phyloP scores from a whole-genome alignment of 2,113 vertebrate species.

The Nematolebias whitei region DNA sequence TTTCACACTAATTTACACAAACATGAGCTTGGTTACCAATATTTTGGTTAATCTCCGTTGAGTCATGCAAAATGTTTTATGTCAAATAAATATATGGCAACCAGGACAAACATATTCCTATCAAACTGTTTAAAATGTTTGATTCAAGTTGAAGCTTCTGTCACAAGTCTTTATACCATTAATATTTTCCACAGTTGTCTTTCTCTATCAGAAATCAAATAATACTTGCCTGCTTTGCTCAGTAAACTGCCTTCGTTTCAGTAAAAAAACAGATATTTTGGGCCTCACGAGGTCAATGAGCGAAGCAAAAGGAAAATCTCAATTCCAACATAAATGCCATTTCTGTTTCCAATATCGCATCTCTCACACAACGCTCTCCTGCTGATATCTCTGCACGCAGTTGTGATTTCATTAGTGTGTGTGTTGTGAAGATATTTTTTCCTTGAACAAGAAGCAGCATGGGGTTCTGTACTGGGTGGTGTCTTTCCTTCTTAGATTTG shows the following conservation, averaged over 20 bases:
- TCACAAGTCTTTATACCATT: slow-evolving; percentile 1
- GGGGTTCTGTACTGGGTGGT: slow-evolving; percentile 39
- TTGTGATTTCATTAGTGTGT: slow-evolving; percentile 59
- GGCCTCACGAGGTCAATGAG: slow-evolving; percentile 6
- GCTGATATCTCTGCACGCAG: slow-evolving; percentile 55
- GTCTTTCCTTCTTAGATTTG: slow-evolving; percentile 46
- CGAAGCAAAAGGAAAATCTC: slow-evolving; percentile 38
- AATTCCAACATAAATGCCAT: slow-evolving; percentile 44
- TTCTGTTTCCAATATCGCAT: slow-evolving; percentile 57
- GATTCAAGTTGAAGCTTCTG: slow-evolving; percentile 6
- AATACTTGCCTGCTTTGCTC: slow-evolving; percentile 36
- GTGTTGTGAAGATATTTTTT: slow-evolving; percentile 35
- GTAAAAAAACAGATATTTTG: slow-evolving; percentile 42
- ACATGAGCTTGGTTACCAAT: slow-evolving; percentile 2
- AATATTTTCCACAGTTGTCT: slow-evolving; percentile 7
- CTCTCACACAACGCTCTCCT: slow-evolving; percentile 37
- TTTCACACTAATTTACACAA: background rate
- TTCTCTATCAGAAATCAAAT: slow-evolving; percentile 48
- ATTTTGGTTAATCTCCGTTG: background rate
- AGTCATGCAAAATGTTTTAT: slow-evolving; percentile 17
- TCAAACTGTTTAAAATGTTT: slow-evolving; percentile 4
- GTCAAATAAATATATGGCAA: background rate
- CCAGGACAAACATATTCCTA: slow-evolving; percentile 9
- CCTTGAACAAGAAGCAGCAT: slow-evolving; percentile 41
- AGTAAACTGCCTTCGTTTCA: slow-evolving; percentile 31